phyloP scores from a whole-genome alignment of 1,140 invertebrate species.

The Dufourea novaeangliae region DNA sequence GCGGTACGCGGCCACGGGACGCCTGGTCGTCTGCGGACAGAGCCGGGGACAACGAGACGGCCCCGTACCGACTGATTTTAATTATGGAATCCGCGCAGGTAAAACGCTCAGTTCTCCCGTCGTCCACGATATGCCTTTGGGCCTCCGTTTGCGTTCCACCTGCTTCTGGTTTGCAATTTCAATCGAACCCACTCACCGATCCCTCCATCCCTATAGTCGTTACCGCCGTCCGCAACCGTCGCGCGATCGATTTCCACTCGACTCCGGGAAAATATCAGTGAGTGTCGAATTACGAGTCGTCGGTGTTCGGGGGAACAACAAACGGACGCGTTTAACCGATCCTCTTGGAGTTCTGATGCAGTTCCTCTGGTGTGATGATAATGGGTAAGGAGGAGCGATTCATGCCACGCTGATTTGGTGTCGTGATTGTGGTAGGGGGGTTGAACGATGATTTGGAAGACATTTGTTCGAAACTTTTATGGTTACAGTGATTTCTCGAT shows the following conservation, averaged over 20 bases:
- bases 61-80: constrained; percentile 69
- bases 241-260: constrained; percentile 64
- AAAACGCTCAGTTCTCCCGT: constrained; percentile 60
- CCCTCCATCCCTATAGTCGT: background rate
- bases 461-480: too few species aligned
- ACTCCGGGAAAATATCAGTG: constrained; percentile 57
- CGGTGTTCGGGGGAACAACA: constrained; percentile 21
- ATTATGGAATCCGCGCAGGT: constrained; percentile 69
- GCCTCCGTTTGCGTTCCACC: constrained; percentile 13
- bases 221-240: constrained; percentile 23
- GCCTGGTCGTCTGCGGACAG: constrained; percentile 41
- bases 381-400: too few species aligned
- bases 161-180: constrained; percentile 37
- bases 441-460: too few species aligned
- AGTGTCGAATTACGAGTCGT: constrained; percentile 53
- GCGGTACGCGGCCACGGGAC: constrained; percentile 42
- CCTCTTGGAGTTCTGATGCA: background rate
- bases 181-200: constrained; percentile 30
- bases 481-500: too few species aligned
- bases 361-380: background rate
- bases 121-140: constrained; percentile 14
- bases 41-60: constrained; percentile 60
- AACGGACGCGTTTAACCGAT: constrained; percentile 1
- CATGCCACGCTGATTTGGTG: too few species aligned
- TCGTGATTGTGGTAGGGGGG: too few species aligned